Conservation (phyloP, 2,888 invertebrate genomes). For the Amaurobius ferox region DNA sequence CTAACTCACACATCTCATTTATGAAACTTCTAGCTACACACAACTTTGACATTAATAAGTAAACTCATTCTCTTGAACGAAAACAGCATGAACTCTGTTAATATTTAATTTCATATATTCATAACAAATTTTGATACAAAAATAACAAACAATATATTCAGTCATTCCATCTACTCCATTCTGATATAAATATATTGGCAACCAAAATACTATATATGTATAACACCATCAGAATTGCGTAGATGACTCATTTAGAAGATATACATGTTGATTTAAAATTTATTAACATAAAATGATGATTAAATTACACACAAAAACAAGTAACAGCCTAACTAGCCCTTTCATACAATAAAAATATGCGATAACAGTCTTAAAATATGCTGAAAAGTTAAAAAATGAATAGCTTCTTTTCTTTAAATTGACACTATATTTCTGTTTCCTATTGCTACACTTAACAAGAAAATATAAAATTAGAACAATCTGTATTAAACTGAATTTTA, state of each 20-base stretch:
- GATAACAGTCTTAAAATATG: background rate
- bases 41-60: conserved; percentile 22
- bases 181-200: background rate
- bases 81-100: conserved; percentile 8
- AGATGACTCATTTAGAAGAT: background rate
- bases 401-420: background rate
- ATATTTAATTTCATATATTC: background rate
- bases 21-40: conserved; percentile 24
- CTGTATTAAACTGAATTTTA: background rate
- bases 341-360: background rate
- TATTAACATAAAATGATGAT: background rate
- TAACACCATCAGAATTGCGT: background rate
- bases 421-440: background rate
- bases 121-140: conserved; percentile 11
- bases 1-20: conserved; percentile 4
- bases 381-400: background rate
- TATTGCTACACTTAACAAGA: background rate
- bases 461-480: background rate
- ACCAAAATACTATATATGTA: background rate
- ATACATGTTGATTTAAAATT: background rate
- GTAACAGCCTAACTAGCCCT: background rate
- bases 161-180: background rate
- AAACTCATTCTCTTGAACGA: background rate
- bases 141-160: conserved; percentile 11
- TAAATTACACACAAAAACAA: background rate